Percentiles rank a stretch among this genome's conserved stretches.
phyloP scores from a whole-genome alignment of 2,888 invertebrate species.

The Cloeon dipterum region DNA sequence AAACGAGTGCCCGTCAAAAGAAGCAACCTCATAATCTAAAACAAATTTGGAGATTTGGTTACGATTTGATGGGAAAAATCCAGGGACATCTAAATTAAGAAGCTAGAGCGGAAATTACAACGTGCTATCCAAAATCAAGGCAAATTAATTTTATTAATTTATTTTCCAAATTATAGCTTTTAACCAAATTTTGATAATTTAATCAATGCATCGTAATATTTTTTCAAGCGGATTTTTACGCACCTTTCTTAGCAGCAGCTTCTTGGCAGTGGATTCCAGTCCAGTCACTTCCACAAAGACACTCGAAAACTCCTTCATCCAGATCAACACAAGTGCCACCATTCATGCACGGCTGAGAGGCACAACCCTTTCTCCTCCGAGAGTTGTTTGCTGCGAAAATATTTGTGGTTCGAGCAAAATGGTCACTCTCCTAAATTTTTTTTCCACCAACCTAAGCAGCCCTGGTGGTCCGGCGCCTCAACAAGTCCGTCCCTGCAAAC shows the following conservation, averaged over 20 bases:
- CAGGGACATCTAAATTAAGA: no score
- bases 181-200: no score
- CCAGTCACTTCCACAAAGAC: slow-evolving; percentile 2
- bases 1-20: slow-evolving; percentile 61
- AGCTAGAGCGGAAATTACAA: no score
- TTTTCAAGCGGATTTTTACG: no score
- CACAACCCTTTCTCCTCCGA: no score
- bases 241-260: not conserved
- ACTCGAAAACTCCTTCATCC: slow-evolving; percentile 14
- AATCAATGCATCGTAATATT: no score
- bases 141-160: not conserved
- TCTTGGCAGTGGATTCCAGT: not conserved
- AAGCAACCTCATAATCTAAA: slow-evolving; percentile 29
- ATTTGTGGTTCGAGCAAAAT: no score
- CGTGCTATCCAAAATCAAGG: no score
- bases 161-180: no score
- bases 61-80: no score
- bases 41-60: not conserved
- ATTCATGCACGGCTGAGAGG: slow-evolving; percentile 53
- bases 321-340: slow-evolving; percentile 52
- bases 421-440: slow-evolving; percentile 2
- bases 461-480: slow-evolving; percentile 36
- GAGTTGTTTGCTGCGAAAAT: no score
- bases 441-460: slow-evolving; percentile 30
- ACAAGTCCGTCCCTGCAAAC: slow-evolving; percentile 43